A percentile compares a stretch with the other conserved stretches of the same genome.
Conservation (phyloP, 2,113 vertebrate genomes). For the mouse (Mus musculus) region GRCm39 chr7:82991001-82991500, state of each 20-base stretch:
- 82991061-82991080: background rate
- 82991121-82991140: background rate
- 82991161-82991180: too few relatives aligned
- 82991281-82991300: too few relatives aligned
- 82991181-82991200: fast-evolving
- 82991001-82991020: background rate
- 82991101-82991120: background rate
- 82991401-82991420: background rate
- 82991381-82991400: background rate
- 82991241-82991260: background rate
- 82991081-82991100: background rate
- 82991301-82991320: background rate
- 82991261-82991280: background rate
- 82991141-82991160: background rate
- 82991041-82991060: background rate
- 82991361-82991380: background rate
- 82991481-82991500: too few relatives aligned
- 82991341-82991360: background rate
- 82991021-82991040: background rate
- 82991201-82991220: fast-evolving
- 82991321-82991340: fast-evolving
- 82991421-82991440: too few relatives aligned
- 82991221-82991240: background rate
- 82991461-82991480: background rate
- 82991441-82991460: too few relatives aligned